Evolutionary conservation across 2,113 vertebrate species (phyloP).

Genomic region (Chunga burmeisteri): DNA sequence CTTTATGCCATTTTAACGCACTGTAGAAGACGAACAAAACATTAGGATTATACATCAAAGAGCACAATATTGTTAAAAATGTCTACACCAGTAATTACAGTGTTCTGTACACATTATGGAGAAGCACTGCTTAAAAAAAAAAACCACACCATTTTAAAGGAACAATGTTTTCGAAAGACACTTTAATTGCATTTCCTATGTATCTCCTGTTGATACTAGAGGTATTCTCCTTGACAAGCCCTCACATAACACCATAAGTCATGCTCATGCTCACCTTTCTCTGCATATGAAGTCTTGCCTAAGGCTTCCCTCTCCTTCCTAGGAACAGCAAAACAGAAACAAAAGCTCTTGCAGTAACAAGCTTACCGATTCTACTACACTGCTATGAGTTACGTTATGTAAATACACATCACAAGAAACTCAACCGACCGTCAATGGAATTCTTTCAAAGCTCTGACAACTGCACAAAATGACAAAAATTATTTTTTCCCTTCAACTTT

Average conservation of each 20-base stretch:
- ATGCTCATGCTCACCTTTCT: background rate
- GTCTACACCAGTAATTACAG: background rate
- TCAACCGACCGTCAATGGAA: background rate
- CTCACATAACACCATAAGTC: background rate
- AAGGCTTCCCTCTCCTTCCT: background rate
- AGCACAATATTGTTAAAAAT: background rate
- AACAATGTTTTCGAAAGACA: background rate
- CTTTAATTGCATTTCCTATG: background rate
- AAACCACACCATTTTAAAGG: background rate
- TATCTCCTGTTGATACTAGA: background rate
- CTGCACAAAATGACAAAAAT: background rate
- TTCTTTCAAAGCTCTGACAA: background rate
- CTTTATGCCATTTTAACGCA: background rate
- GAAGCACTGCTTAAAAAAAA: background rate
- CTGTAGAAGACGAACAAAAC: background rate
- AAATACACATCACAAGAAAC: background rate
- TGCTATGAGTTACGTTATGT: background rate
- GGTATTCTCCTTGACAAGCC: background rate
- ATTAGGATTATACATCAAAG: background rate
- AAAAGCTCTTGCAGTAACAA: background rate
- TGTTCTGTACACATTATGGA: background rate
- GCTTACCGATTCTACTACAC: background rate
- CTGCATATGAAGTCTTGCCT: background rate
- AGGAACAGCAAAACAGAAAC: background rate
- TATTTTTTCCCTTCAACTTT: background rate